These are phyloP conservation scores for Orthonychiurus folsomi DNA, from an alignment of 2,888 invertebrate species.

Conservation along the genomic window DNA sequence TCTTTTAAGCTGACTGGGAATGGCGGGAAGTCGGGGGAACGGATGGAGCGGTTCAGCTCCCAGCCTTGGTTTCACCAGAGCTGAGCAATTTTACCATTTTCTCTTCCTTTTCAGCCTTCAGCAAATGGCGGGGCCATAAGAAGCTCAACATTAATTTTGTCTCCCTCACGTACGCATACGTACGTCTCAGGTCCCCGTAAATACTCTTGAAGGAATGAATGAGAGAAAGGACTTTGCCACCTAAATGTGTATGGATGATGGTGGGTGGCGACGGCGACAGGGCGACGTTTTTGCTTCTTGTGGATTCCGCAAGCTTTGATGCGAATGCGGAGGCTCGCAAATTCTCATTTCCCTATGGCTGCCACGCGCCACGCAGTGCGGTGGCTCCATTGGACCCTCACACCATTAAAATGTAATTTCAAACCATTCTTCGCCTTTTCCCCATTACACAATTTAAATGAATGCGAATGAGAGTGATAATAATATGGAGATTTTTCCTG, in stretches of 20 bases:
- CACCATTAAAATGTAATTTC: background rate
- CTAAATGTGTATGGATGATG: background rate
- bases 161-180: background rate
- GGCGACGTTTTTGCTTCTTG: background rate
- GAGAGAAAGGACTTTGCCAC: background rate
- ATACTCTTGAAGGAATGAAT: background rate
- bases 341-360: background rate
- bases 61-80: background rate
- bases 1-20: background rate
- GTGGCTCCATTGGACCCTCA: no score
- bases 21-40: background rate
- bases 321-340: background rate
- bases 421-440: no score
- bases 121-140: background rate
- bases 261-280: background rate
- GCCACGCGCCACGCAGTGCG: no score
- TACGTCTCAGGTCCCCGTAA: background rate
- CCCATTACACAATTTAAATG: background rate
- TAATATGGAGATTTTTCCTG: background rate
- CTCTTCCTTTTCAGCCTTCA: background rate
- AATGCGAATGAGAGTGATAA: background rate
- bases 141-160: background rate
- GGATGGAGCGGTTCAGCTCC: background rate
- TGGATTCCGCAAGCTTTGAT: background rate
- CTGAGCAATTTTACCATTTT: slow-evolving; percentile 1